Evolutionary conservation across 2,113 vertebrate genomes (phyloP).

Genomic region (Pelecanus crispus): DNA sequence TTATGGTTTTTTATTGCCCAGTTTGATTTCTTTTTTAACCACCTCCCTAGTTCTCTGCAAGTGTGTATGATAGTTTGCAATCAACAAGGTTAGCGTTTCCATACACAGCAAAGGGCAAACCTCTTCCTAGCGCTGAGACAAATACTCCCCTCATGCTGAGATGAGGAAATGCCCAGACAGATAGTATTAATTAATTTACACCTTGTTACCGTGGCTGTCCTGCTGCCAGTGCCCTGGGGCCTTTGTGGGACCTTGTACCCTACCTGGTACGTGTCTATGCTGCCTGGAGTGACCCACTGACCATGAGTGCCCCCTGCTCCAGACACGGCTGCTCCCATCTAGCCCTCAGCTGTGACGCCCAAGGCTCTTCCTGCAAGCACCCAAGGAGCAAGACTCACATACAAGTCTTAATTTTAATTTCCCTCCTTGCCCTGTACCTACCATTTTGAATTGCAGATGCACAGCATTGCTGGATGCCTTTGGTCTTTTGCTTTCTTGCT

Average conservation of each 20-base stretch:
- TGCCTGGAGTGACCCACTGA: background rate
- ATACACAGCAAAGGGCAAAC: background rate
- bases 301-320: background rate
- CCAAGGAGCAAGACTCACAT: background rate
- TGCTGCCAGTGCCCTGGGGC: background rate
- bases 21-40: background rate
- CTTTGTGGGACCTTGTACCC: background rate
- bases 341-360: background rate
- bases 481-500: background rate
- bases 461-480: background rate
- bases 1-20: background rate
- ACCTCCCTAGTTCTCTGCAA: background rate
- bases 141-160: rapidly evolving
- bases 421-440: background rate
- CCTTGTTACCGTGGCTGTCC: background rate
- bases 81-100: background rate
- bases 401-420: background rate
- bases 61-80: background rate
- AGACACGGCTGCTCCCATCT: background rate
- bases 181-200: background rate
- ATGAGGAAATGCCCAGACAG: background rate
- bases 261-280: background rate
- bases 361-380: background rate
- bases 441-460: background rate
- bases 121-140: background rate